A percentile compares a stretch with the other conserved stretches of the same genome.
These are phyloP conservation scores for Cuculus canorus DNA, from an alignment of 2,797 vertebrate genomes.

Conservation along the genomic window DNA sequence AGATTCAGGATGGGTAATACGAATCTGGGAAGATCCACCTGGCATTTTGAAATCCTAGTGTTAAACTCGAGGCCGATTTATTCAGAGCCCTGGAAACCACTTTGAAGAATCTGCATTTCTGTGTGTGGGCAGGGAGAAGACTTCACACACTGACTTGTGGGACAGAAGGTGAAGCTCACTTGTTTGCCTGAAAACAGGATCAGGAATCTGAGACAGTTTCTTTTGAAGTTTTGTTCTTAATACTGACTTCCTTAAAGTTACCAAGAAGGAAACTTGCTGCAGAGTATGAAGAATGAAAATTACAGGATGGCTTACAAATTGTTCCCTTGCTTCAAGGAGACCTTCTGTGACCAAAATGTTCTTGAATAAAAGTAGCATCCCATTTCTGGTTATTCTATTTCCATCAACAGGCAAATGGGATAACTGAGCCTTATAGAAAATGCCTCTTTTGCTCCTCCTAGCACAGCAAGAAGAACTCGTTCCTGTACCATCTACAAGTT, in stretches of 20 bases:
- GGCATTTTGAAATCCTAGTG: background rate
- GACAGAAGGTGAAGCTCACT: background rate
- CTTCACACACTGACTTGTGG: rapidly evolving
- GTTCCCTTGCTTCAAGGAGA: background rate
- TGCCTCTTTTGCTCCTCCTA: background rate
- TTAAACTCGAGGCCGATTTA: background rate
- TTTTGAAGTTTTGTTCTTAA: background rate
- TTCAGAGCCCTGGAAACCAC: background rate
- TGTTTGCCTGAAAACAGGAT: background rate
- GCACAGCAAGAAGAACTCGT: background rate
- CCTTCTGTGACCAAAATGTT: background rate
- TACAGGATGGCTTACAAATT: background rate
- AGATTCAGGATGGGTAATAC: background rate
- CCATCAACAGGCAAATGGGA: background rate
- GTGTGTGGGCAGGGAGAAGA: background rate
- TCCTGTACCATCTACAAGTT: conserved; percentile 1
- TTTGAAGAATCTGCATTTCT: background rate
- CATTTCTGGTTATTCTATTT: background rate
- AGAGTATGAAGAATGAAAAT: background rate
- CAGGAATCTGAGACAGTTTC: background rate
- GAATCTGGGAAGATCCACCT: background rate
- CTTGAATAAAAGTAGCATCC: background rate
- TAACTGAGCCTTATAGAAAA: background rate
- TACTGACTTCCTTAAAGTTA: background rate
- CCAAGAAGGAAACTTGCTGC: background rate